These are phyloP conservation scores for Rhinella marina DNA, from an alignment of 2,797 vertebrate genomes.

Conservation along the genomic window DNA sequence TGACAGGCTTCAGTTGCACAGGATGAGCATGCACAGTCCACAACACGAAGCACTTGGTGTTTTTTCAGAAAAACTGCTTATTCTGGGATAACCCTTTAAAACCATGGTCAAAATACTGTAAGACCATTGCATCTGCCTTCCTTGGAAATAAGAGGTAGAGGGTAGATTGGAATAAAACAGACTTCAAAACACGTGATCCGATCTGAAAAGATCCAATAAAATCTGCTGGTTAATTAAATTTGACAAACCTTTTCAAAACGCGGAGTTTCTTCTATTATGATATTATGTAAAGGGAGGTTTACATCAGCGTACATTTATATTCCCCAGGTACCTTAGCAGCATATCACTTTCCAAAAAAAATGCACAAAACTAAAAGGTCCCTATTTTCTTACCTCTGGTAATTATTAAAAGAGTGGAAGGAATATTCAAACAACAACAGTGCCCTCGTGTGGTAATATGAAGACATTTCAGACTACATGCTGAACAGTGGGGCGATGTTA, in stretches of 20 bases:
- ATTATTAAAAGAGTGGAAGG: background rate
- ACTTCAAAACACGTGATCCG: constrained; percentile 23
- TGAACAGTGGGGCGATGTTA: background rate
- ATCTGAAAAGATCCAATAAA: constrained; percentile 39
- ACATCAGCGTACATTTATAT: constrained; percentile 22
- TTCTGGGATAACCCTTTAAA: no score
- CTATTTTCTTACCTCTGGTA: background rate
- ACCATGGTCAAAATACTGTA: no score
- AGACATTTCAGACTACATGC: background rate
- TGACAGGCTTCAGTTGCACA: no score
- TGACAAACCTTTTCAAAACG: constrained; percentile 40
- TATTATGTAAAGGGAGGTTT: constrained; percentile 49
- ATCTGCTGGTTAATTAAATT: constrained; percentile 42
- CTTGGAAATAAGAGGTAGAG: background rate
- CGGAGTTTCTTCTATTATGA: constrained; percentile 23
- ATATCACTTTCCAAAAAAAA: constrained; percentile 23
- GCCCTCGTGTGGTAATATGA: constrained; percentile 20
- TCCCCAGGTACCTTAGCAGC: constrained; percentile 22
- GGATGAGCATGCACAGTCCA: no score
- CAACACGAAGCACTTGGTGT: no score
- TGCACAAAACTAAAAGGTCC: background rate
- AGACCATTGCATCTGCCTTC: no score
- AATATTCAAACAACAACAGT: constrained; percentile 11
- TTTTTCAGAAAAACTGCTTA: no score
- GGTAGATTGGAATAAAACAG: constrained; percentile 32